Evolutionary conservation across 2,797 vertebrate genomes (phyloP).

Genomic region (Lutjanus argentimaculatus): DNA sequence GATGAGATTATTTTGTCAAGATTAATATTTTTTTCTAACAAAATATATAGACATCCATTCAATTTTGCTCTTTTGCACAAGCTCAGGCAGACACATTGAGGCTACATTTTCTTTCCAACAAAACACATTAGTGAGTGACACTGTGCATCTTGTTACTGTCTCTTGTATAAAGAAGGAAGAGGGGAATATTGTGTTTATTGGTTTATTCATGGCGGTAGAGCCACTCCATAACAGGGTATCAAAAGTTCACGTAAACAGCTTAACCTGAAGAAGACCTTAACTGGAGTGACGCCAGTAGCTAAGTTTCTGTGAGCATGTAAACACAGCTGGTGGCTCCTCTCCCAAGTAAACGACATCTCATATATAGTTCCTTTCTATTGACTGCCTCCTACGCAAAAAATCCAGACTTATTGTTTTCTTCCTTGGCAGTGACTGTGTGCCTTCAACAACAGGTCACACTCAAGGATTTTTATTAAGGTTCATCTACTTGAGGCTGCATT

Average conservation of each 20-base stretch:
- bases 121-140: slow-evolving; percentile 3
- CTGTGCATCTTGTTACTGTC: background rate
- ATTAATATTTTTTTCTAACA: background rate
- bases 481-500: slow-evolving; percentile 13
- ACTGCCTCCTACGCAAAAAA: slow-evolving; percentile 29
- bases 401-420: slow-evolving; percentile 39
- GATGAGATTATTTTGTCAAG: slow-evolving; percentile 11
- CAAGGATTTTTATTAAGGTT: slow-evolving; percentile 36
- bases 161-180: background rate
- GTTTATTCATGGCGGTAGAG: slow-evolving; percentile 32
- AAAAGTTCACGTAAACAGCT: slow-evolving; percentile 44
- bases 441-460: slow-evolving; percentile 55
- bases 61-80: background rate
- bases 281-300: slow-evolving; percentile 15
- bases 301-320: slow-evolving; percentile 25
- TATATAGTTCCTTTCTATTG: slow-evolving; percentile 22
- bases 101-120: background rate
- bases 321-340: slow-evolving; percentile 20
- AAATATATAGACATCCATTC: slow-evolving; percentile 6
- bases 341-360: slow-evolving; percentile 32
- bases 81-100: background rate
- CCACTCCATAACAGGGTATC: slow-evolving; percentile 25
- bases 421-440: slow-evolving; percentile 13
- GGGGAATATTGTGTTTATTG: slow-evolving; percentile 15
- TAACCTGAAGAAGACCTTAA: slow-evolving; percentile 24